Conservation (phyloP, 2,113 vertebrate genomes). For the Calyptomena viridis region DNA sequence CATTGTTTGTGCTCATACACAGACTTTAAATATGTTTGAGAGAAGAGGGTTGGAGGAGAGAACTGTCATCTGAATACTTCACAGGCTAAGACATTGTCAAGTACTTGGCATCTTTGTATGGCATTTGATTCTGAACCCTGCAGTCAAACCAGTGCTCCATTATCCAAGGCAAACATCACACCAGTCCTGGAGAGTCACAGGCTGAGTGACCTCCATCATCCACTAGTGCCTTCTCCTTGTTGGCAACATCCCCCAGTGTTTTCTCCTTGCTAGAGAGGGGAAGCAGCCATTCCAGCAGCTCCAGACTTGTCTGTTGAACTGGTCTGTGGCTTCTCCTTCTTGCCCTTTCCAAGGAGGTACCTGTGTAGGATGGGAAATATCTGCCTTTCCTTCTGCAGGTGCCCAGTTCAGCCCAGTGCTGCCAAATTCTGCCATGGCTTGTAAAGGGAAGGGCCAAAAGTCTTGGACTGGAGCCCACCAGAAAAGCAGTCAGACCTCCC, state of each 20-base stretch:
- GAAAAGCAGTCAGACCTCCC: background rate
- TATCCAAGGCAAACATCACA: background rate
- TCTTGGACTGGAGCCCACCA: background rate
- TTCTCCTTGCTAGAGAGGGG: background rate
- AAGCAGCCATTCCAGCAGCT: background rate
- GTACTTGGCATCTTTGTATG: background rate
- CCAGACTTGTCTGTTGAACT: background rate
- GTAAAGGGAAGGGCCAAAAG: background rate
- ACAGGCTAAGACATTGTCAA: background rate
- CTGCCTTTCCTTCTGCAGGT: background rate
- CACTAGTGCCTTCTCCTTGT: background rate
- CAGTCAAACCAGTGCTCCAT: background rate
- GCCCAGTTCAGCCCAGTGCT: background rate
- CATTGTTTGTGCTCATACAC: background rate
- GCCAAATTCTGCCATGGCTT: background rate
- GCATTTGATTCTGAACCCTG: background rate
- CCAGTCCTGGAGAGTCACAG: background rate
- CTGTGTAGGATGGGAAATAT: background rate
- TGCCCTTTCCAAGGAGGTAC: background rate
- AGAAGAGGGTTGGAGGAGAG: background rate
- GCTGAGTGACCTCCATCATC: background rate
- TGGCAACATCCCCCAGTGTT: accelerated
- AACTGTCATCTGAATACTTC: background rate
- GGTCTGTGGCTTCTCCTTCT: background rate
- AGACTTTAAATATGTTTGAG: background rate